Percentiles rank a stretch among this genome's conserved stretches.
Conservation (phyloP, 2,113 vertebrate species). For the Chroicocephalus ridibundus region DNA sequence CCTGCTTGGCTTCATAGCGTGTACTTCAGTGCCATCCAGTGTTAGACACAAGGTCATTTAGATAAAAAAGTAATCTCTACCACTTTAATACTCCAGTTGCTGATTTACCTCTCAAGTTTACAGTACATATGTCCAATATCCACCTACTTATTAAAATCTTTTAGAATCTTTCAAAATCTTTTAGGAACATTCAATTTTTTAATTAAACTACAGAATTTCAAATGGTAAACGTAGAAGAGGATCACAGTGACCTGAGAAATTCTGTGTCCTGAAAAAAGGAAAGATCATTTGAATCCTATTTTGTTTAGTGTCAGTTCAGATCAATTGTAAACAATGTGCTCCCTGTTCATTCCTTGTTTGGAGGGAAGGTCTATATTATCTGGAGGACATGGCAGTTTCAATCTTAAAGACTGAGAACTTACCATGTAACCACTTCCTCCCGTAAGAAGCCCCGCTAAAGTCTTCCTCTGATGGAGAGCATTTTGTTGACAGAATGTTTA, state of each 20-base stretch:
- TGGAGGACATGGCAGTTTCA: neutral
- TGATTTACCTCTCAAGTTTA: neutral
- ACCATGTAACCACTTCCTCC: neutral
- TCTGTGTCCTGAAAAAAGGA: neutral
- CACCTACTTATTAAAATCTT: neutral
- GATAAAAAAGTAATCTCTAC: neutral
- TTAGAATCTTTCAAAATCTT: neutral
- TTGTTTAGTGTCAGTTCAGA: neutral
- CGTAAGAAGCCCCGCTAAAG: neutral
- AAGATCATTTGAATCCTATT: neutral
- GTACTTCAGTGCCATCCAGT: conserved; percentile 60
- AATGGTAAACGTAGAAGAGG: neutral
- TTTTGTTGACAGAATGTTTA: neutral
- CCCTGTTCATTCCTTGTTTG: rapidly evolving
- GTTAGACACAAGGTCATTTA: neutral
- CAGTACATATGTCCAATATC: neutral
- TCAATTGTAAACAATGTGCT: neutral
- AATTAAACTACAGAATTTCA: neutral
- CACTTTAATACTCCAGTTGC: neutral
- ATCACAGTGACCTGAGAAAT: neutral
- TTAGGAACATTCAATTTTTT: neutral
- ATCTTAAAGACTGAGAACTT: neutral
- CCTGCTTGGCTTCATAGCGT: neutral
- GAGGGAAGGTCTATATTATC: neutral
- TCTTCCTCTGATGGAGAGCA: neutral